Evolutionary conservation across 2,888 invertebrate genomes (phyloP), one percentile per base, ranked within the genome.

Genomic region (Asteroscopus sphinx): DNA sequence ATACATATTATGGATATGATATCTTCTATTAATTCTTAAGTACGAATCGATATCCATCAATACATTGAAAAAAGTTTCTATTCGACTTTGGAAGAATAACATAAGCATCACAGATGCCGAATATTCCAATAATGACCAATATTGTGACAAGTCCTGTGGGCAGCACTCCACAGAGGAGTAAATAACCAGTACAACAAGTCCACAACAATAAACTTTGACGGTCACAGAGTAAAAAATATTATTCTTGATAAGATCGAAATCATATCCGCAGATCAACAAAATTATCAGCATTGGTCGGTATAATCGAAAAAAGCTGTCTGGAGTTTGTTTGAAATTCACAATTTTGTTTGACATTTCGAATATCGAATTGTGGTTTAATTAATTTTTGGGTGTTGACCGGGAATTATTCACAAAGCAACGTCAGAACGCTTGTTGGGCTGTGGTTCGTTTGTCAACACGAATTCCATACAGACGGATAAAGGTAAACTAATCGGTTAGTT

Each of bases 111-210:
- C 85, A 0, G 88, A 87, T 0, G 68, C 54, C 0, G 78, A 63
- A 36, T 92, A 92, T 73, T 93, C 92, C 0, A 88, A 21, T 2
- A 89, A 48, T 0, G 91, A 85, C 89, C 90, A 91, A 0, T 81
- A 46, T 55, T 86, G 86, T 0, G 88, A 80, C 1, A 84, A 40
- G 8, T 86, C 76, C 5, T 74, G 46, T 0, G 59, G 46, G 46
- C 90, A 92, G 40, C 89, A 92, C 0, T 60, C 25, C 1, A 85
- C 26, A 5, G 86, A 85, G 0, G 87, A 70, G 1, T 79, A 83
- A 0, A 79, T 60, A 0, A 84, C 70, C 0, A 84, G 5, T 0
- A 45, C 25, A 0, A 88, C 76, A 0, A 92, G 68, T 44, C 55
- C 45, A 0, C 83, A n/a, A 16, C 86, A 85, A 35, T 91, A 92